Conservation (phyloP, 2,113 vertebrate species). For the Sorex araneus region DNA sequence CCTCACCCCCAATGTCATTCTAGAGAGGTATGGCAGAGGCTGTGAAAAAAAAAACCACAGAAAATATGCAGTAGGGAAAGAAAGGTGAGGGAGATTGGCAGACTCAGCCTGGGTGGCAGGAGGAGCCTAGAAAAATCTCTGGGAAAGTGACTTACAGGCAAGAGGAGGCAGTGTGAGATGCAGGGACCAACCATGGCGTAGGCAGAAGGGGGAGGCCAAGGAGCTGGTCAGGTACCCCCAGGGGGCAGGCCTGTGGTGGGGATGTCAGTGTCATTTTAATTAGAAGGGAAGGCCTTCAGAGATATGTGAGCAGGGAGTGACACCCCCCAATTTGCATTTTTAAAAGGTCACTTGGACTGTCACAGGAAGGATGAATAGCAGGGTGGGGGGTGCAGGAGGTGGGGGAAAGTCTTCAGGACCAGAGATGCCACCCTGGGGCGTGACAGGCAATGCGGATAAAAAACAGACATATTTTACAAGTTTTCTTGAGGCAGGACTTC, state of each 20-base stretch:
- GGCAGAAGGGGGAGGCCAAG: too few species aligned
- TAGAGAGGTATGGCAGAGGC: too few species aligned
- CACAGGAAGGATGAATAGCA: not conserved
- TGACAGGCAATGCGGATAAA: not conserved
- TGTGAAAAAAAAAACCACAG: not conserved
- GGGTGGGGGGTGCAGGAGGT: not conserved
- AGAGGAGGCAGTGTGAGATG: too few species aligned
- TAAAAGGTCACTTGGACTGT: slow-evolving; percentile 64
- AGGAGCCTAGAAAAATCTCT: too few species aligned
- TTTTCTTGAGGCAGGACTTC: not conserved
- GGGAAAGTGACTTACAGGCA: too few species aligned
- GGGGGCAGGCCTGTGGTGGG: not conserved
- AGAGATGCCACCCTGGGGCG: not conserved
- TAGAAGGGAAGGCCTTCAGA: not conserved
- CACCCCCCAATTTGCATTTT: slow-evolving; percentile 68
- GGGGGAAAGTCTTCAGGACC: not conserved
- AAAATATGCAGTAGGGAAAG: not conserved
- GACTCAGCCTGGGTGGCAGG: not conserved
- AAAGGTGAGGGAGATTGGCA: accelerated
- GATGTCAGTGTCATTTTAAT: not conserved
- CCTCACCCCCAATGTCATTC: not conserved
- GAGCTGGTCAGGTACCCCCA: too few species aligned
- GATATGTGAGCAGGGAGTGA: not conserved
- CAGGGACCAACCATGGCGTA: too few species aligned
- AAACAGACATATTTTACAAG: not conserved